Conservation (phyloP, 1,140 invertebrate species). For the Nilaparvata lugens region DNA sequence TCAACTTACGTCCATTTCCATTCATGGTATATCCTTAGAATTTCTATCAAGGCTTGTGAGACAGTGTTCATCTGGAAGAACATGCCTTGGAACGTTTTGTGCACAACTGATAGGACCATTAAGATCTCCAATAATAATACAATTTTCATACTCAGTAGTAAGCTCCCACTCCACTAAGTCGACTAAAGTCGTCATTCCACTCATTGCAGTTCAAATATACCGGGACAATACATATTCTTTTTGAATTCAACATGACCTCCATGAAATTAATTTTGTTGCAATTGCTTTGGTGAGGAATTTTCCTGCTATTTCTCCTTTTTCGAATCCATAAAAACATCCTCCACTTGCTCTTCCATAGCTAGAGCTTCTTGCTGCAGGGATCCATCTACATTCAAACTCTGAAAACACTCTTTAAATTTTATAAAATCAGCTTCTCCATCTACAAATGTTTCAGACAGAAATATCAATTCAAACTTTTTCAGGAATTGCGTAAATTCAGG, state of each 20-base stretch:
- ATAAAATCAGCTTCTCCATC: no score
- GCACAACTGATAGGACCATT: not conserved
- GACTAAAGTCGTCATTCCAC: not conserved
- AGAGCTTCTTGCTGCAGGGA: not conserved
- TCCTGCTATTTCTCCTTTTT: not conserved
- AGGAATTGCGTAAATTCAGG: no score
- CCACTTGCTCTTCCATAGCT: not conserved
- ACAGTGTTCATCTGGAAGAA: not conserved
- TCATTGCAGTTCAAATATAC: not conserved
- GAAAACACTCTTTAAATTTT: no score
- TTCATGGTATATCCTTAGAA: not conserved
- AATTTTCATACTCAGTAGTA: not conserved
- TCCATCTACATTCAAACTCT: no score
- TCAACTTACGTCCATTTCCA: not conserved
- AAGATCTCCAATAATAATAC: not conserved
- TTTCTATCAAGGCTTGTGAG: not conserved
- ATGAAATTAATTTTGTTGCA: not conserved
- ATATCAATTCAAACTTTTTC: no score
- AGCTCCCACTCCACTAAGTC: not conserved
- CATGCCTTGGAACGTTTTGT: not conserved
- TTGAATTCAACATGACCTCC: not conserved
- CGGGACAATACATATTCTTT: not conserved
- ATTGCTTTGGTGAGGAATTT: no score
- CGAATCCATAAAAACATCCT: not conserved
- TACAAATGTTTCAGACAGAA: no score